phyloP scores from a whole-genome alignment of 2,797 vertebrate species.

The Siniperca undulata region DNA sequence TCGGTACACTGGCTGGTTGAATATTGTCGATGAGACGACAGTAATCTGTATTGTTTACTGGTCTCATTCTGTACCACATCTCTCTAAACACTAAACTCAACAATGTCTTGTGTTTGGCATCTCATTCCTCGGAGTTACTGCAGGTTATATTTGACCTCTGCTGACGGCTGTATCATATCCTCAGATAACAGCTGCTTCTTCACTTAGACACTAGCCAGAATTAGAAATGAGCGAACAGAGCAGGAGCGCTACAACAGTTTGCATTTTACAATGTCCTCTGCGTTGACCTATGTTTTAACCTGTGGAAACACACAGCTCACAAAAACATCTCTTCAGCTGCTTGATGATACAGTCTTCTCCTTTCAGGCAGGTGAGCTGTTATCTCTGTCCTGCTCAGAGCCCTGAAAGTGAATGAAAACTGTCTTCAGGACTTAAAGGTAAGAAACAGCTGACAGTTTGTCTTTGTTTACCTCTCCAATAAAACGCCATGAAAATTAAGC shows the following conservation, averaged over 20 bases:
- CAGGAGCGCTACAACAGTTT: slow-evolving; percentile 9
- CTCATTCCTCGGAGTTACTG: slow-evolving; percentile 28
- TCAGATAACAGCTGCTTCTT: slow-evolving; percentile 65
- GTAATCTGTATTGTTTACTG: neutral
- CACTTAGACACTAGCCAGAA: slow-evolving; percentile 31
- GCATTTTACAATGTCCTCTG: neutral
- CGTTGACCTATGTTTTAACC: neutral
- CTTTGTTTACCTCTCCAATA: neutral
- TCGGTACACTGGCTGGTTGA: neutral
- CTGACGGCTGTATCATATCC: slow-evolving; percentile 52
- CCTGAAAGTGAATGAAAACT: neutral
- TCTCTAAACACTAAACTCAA: slow-evolving; percentile 29
- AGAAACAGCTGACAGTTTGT: neutral
- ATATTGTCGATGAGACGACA: neutral
- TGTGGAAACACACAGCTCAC: neutral
- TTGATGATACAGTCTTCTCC: neutral
- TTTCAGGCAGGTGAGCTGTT: neutral
- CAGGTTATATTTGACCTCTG: slow-evolving; percentile 67
- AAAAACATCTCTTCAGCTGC: neutral
- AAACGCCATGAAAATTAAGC: neutral
- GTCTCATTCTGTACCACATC: neutral
- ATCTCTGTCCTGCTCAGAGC: neutral
- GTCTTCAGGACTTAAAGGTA: neutral
- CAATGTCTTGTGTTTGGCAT: slow-evolving; percentile 53
- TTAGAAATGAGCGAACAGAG: slow-evolving; percentile 54